A percentile compares a stretch with the other conserved stretches of the same genome.
Evolutionary conservation across 1,140 invertebrate species (phyloP).

Genomic region (Zelostemma sp.): DNA sequence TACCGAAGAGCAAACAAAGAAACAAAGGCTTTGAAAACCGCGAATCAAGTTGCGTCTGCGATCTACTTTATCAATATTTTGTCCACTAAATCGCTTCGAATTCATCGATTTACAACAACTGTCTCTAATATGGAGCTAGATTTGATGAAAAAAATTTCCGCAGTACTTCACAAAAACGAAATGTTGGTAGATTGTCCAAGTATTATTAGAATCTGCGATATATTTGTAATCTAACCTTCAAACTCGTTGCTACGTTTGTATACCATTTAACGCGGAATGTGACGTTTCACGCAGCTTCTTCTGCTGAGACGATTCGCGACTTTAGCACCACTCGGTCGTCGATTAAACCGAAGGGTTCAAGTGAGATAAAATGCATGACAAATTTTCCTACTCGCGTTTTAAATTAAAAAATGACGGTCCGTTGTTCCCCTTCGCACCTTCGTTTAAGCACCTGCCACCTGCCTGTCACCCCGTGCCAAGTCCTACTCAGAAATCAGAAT

Average conservation of each 20-base stretch:
- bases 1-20: background rate
- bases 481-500: too few relatives aligned
- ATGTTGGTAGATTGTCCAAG: slow-evolving; percentile 1
- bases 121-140: background rate
- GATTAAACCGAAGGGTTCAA: too few relatives aligned
- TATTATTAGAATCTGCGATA: slow-evolving; percentile 18
- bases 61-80: background rate
- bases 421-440: too few relatives aligned
- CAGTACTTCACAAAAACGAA: background rate
- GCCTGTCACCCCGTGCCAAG: too few relatives aligned
- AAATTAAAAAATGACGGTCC: too few relatives aligned
- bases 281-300: background rate
- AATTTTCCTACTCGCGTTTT: background rate
- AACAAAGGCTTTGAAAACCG: background rate
- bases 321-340: background rate
- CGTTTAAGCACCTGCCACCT: too few relatives aligned
- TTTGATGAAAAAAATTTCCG: background rate
- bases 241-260: slow-evolving; percentile 1
- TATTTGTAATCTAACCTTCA: slow-evolving; percentile 23
- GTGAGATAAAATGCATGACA: background rate
- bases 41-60: background rate
- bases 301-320: background rate
- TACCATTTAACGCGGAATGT: background rate
- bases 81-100: too few relatives aligned
- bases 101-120: too few relatives aligned